Evolutionary conservation across 1,140 invertebrate genomes (phyloP).

Genomic region (Nephila pilipes): DNA sequence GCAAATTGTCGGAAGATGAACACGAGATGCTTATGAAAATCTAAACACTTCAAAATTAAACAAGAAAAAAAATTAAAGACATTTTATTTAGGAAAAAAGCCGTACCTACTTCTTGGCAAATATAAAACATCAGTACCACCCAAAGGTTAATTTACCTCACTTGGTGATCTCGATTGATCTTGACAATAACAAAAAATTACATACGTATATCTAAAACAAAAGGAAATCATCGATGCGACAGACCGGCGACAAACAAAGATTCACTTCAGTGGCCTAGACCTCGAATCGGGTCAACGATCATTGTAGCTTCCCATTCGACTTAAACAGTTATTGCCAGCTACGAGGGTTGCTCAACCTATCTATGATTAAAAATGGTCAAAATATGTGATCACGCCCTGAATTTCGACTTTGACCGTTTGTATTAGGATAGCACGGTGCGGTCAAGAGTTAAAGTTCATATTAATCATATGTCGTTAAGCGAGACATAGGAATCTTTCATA

Average conservation of each 20-base stretch:
- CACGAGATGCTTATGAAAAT: too few relatives aligned
- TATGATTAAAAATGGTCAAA: slow-evolving; percentile 4
- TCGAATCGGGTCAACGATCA: slow-evolving; percentile 15
- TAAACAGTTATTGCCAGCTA: neutral
- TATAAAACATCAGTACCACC: neutral
- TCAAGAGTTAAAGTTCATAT: slow-evolving; percentile 38
- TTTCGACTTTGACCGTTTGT: slow-evolving; percentile 3
- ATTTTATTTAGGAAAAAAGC: too few relatives aligned
- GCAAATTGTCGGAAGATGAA: too few relatives aligned
- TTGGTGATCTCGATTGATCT: neutral
- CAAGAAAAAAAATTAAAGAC: too few relatives aligned
- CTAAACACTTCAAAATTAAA: too few relatives aligned
- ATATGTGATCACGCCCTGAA: neutral
- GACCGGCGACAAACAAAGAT: neutral
- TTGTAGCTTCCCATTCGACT: neutral
- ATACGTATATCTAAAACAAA: neutral
- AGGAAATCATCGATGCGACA: neutral
- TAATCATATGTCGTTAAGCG: neutral
- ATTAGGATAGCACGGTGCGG: neutral
- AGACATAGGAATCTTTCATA: neutral
- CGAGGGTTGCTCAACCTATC: neutral
- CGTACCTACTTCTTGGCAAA: too few relatives aligned
- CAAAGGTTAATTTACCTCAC: neutral
- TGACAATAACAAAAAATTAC: neutral
- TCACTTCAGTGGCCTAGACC: neutral